phyloP scores from a whole-genome alignment of 2,113 vertebrate species.

The Microcebus murinus region DNA sequence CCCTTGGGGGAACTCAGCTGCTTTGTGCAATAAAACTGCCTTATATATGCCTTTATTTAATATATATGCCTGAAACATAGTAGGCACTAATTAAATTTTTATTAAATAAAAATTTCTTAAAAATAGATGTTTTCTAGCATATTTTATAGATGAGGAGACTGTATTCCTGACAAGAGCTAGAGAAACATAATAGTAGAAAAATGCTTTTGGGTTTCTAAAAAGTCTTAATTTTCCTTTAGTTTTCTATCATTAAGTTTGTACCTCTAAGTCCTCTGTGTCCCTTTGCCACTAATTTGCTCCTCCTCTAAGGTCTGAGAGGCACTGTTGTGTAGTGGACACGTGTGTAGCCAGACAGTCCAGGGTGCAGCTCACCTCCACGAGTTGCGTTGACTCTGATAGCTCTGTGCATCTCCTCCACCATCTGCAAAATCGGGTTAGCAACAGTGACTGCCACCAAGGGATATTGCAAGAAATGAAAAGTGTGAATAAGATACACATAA shows the following conservation, averaged over 20 bases:
- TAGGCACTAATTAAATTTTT: not conserved
- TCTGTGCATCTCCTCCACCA: not conserved
- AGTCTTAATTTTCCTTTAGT: slow-evolving; percentile 1
- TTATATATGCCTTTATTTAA: not conserved
- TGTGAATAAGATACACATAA: too few species aligned
- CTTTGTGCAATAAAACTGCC: not conserved
- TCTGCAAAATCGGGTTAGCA: not conserved
- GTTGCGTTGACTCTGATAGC: not conserved
- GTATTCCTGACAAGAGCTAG: not conserved
- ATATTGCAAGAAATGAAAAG: not conserved
- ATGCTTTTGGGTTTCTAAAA: not conserved
- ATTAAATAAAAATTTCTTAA: not conserved
- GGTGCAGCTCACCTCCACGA: not conserved
- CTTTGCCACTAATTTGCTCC: not conserved
- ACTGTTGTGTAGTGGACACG: not conserved
- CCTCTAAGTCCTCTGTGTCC: not conserved
- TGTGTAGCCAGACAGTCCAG: not conserved
- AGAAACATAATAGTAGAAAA: not conserved
- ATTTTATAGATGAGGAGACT: not conserved
- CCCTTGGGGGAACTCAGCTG: not conserved
- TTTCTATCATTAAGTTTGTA: not conserved
- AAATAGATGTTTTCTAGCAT: not conserved
- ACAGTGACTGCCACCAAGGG: not conserved
- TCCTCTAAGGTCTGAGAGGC: not conserved
- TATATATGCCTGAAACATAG: not conserved